phyloP scores from a whole-genome alignment of 2,113 vertebrate species.

The Sinocyclocheilus anshuiensis region DNA sequence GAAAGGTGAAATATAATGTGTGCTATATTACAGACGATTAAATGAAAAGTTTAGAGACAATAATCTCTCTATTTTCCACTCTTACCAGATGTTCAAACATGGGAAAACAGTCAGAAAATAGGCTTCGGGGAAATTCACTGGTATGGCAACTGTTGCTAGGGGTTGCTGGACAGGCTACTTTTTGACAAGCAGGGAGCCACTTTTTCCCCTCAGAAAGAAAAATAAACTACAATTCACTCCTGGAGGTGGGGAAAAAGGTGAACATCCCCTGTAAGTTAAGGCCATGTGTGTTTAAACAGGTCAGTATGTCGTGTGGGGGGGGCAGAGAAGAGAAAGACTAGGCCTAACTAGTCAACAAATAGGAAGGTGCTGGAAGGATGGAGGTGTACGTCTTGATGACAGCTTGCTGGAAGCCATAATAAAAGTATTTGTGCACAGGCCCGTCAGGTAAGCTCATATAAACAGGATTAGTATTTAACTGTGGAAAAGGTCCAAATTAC shows the following conservation, averaged over 20 bases:
- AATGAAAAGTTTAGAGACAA: neutral
- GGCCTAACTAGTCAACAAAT: neutral
- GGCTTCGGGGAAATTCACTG: slow-evolving; percentile 5
- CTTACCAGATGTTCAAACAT: slow-evolving; percentile 13
- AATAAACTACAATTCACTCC: slow-evolving; percentile 46
- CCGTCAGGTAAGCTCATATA: neutral
- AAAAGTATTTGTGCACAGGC: neutral
- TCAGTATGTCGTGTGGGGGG: slow-evolving; percentile 20
- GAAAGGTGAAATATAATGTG: neutral
- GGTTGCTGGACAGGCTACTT: slow-evolving; percentile 11
- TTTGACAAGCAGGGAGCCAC: slow-evolving; percentile 1
- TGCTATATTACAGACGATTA: slow-evolving; percentile 2
- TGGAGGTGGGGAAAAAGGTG: slow-evolving; percentile 13
- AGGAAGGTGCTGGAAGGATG: neutral
- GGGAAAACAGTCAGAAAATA: neutral
- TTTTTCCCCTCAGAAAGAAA: slow-evolving; percentile 38
- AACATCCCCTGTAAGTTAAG: slow-evolving; percentile 22
- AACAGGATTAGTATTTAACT: neutral
- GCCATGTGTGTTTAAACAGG: slow-evolving; percentile 38
- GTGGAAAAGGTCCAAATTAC: neutral
- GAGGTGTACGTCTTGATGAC: neutral
- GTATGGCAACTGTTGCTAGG: slow-evolving; percentile 36
- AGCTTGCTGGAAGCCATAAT: neutral
- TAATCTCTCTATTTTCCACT: neutral
- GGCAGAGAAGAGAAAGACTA: neutral